Conservation (phyloP, 1,140 invertebrate genomes). For the Eurosta solidaginis region DNA sequence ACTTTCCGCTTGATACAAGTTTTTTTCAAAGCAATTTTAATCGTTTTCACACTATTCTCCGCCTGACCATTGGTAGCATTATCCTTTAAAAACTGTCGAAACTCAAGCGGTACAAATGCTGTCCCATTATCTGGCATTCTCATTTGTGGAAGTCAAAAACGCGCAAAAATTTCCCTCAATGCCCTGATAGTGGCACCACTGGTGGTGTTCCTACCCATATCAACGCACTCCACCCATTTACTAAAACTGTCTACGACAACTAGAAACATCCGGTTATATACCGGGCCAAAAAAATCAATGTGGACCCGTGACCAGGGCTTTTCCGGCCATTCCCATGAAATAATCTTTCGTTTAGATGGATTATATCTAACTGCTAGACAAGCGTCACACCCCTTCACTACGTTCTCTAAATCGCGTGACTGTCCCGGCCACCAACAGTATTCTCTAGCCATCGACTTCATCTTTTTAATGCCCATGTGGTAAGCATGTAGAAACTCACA, state of each 20-base stretch:
- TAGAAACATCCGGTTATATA: too few relatives aligned
- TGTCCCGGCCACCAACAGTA: background rate
- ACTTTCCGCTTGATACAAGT: too few relatives aligned
- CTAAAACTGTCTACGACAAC: too few relatives aligned
- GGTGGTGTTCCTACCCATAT: slow-evolving; percentile 7
- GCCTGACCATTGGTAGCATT: slow-evolving; percentile 54
- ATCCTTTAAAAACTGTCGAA: background rate
- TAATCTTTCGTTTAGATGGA: background rate
- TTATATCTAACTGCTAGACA: background rate
- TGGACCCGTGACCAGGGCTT: background rate
- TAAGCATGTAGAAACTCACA: background rate
- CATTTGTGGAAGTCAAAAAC: slow-evolving; percentile 27
- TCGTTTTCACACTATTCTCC: too few relatives aligned
- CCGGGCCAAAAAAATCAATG: slow-evolving; percentile 31
- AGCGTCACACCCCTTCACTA: background rate
- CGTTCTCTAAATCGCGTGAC: background rate
- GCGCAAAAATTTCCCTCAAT: slow-evolving; percentile 36
- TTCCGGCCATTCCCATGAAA: background rate
- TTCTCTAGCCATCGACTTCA: too few relatives aligned
- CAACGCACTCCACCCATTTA: slow-evolving; percentile 17
- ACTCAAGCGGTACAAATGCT: slow-evolving; percentile 36
- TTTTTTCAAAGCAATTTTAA: too few relatives aligned
- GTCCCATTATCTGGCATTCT: slow-evolving; percentile 42
- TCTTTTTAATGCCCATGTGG: slow-evolving; percentile 13
- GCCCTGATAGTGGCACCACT: background rate